Base-by-base conservation (phyloP, 2,113 vertebrate species). In the Pardalotus punctatus region DNA sequence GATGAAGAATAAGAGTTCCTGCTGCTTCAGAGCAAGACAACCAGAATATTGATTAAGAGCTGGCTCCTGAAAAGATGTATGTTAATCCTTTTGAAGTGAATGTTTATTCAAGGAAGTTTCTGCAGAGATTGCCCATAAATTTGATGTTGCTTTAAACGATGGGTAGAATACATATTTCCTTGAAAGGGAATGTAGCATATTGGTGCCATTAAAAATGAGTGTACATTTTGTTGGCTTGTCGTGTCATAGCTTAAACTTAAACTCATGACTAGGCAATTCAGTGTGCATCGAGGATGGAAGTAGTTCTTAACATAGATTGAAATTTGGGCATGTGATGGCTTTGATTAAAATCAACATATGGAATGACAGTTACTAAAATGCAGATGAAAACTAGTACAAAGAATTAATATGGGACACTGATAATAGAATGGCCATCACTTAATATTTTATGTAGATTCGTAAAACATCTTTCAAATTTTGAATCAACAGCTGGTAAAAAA, bases 361-460 rank as follows among this genome's bases (percentile, higher is more conserved):
- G 61, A 92, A 42, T 86, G 79, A 43, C 35, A 81, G 69, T 73
- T 81, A 86, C 57, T 81, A 70, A 93, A 89, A 88, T 69, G 54
- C 20, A 82, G 74, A 71, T 90, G 71, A 73, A 88, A 93, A 57
- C 53, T 28, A 35, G 31, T 31, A 83, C 62, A 89, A 91, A 90
- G 87, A 88, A 82, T 86, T 92, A 94, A 81, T 87, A 94, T 92
- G 43, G 45, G 53, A 90, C 71, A 79, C 45, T 86, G 92, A 54
- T 91, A 96, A 93, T 62, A 71, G 92, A 91, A 93, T 80, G 72
- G 50, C 50, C 19, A 4, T 87, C 3, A 2, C 33, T 95, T 94
- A 96, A 95, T 97, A 92, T 94, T 97, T 97, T 91, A 95, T 94
- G 92, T 88, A 96, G 86, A 91, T 93, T 97, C 81, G 90, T 96